Percentiles rank a stretch among this genome's conserved stretches.
Conservation (phyloP, 2,797 vertebrate species). For the Ispidina lecontei region DNA sequence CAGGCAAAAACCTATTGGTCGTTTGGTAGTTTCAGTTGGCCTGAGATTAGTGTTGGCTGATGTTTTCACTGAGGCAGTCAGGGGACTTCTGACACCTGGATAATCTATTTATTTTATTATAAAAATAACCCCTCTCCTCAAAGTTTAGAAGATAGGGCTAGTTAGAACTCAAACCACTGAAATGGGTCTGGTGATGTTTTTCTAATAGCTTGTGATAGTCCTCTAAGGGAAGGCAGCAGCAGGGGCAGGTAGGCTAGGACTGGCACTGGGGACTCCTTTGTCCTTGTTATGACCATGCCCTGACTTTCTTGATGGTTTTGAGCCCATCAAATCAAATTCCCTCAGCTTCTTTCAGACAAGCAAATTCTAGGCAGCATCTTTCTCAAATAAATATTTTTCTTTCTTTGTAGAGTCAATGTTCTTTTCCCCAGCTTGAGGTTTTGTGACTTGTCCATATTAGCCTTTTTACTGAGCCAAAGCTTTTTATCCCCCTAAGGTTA, state of each 20-base stretch:
- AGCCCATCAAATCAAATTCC: not conserved
- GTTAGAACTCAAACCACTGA: not conserved
- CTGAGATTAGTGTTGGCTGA: not conserved
- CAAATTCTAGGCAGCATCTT: not conserved
- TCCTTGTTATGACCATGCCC: not conserved
- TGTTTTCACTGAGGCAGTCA: not conserved
- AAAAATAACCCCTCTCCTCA: not conserved
- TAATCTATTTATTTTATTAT: not conserved
- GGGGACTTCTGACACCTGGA: not conserved
- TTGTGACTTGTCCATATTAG: not conserved
- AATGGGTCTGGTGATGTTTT: not conserved
- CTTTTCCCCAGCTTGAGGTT: not conserved
- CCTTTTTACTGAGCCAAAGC: not conserved
- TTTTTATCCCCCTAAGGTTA: not conserved
- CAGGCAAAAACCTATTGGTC: not conserved
- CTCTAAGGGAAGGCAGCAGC: not conserved
- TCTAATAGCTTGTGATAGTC: not conserved
- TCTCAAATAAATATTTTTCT: slow-evolving; percentile 11
- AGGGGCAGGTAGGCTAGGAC: not conserved
- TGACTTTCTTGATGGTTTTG: not conserved
- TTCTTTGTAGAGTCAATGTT: not conserved
- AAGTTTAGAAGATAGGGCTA: not conserved
- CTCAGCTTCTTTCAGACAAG: not conserved
- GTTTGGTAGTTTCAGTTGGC: not conserved
- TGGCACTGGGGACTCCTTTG: not conserved